Base-by-base conservation (phyloP, 2,888 invertebrate genomes). In the Torymus texanus region DNA sequence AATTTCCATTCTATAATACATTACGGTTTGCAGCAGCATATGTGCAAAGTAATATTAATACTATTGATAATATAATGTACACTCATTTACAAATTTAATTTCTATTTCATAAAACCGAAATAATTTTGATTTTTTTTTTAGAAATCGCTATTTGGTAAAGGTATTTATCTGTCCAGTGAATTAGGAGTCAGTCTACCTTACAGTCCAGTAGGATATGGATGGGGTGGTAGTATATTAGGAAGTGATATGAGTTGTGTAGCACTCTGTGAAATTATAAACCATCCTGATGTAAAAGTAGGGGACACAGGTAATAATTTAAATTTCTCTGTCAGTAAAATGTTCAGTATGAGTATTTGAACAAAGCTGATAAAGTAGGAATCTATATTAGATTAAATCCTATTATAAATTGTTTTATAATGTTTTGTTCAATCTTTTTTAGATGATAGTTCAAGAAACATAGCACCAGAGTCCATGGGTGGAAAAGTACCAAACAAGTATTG, bases 1-100 rank as follows among this genome's bases (percentile, higher is more conserved):
- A 95, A 96, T 87, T 95, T 96, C 87, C 94, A 95, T 90, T 95
- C 95, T 0, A 95, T 96, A 83, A 88, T 96, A 75, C 94, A 95
- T 90, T 94, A 94, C 90, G 96, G 96, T 2, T 91, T 96, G 71
- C 94, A 95, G 83, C 94, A 94, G 84, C 94, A 94, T 89, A 91
- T 95, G 90, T 94, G 92, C 85, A 93, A 93, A 91, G 94, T 94
- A 87, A 14, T 68, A 50, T 74, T 13, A 61, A 63, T 63, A 75
- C 62, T 24, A 63, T 73, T 11, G 14, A 73, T 62, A 61, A 41
- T 56, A 50, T 41, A 58, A 55, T 2, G 24, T 65, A 29, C 51
- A 13, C 8, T 8, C 56, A 62, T 24, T 62, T 29, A 21, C 0
- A 14, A 16, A 24, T 24, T 29, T 62, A 59, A 75, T 72, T 75